A percentile compares a stretch with the other conserved stretches of the same genome.
Evolutionary conservation across 2,113 vertebrate genomes (phyloP).

Genomic region (Tragulus kanchil): DNA sequence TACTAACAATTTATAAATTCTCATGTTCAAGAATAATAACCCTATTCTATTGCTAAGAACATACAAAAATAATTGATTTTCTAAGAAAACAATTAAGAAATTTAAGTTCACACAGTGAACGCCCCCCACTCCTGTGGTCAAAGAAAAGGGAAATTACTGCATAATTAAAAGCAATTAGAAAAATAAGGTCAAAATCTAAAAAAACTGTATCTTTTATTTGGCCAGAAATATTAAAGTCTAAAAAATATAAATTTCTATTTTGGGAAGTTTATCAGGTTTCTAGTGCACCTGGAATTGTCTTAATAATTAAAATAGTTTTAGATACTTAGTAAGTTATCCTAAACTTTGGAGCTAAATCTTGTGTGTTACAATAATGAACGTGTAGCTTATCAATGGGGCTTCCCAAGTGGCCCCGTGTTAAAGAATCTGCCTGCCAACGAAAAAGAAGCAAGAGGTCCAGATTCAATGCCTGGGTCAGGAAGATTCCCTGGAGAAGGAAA

Average conservation of each 20-base stretch:
- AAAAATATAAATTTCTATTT: background rate
- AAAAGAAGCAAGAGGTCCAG: too few species aligned
- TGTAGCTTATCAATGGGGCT: background rate
- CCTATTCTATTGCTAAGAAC: background rate
- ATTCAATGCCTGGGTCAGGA: too few species aligned
- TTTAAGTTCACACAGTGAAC: background rate
- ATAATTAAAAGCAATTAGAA: background rate
- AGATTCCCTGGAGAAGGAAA: too few species aligned
- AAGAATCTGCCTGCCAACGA: too few species aligned
- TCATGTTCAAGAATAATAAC: background rate
- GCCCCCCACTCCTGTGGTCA: background rate
- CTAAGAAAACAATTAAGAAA: background rate
- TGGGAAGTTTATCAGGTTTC: too few species aligned
- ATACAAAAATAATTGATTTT: background rate
- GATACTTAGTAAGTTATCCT: background rate
- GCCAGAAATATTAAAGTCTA: background rate
- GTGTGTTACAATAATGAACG: background rate
- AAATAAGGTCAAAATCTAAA: background rate
- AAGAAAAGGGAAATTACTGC: background rate
- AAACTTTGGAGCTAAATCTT: background rate
- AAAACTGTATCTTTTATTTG: background rate
- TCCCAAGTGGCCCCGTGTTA: too few species aligned
- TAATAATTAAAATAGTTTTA: background rate
- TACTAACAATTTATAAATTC: background rate
- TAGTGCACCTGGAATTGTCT: too few species aligned